Conservation (phyloP, 2,797 vertebrate genomes). For the Cryptoprocta ferox region DNA sequence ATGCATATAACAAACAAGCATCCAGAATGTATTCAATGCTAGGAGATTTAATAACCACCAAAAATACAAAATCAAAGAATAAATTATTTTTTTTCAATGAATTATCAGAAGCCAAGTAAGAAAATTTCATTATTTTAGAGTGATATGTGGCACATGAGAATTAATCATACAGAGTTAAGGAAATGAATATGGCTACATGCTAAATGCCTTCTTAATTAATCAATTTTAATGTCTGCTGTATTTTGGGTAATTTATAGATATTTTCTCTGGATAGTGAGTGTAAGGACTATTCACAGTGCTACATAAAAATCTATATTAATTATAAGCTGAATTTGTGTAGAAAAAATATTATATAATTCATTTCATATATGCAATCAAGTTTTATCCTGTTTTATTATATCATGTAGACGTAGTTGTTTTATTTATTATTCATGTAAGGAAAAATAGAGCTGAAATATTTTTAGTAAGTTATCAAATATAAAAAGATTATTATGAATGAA, state of each 20-base stretch:
- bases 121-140: conserved; percentile 17
- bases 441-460: neutral
- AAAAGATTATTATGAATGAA: neutral
- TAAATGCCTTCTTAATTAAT: conserved; percentile 19
- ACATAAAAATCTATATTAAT: neutral
- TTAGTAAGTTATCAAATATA: neutral
- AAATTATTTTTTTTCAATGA: neutral
- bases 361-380: neutral
- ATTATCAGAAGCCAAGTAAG: neutral
- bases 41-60: neutral
- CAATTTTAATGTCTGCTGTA: neutral
- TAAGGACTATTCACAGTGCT: neutral
- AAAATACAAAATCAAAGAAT: neutral
- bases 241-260: neutral
- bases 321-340: neutral
- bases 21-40: neutral
- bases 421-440: neutral
- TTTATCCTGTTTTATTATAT: neutral
- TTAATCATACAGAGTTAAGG: neutral
- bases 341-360: conserved; percentile 1
- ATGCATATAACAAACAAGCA: neutral
- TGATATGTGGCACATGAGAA: neutral
- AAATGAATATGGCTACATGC: neutral
- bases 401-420: neutral
- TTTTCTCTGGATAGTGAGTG: neutral